Evolutionary conservation across 2,888 invertebrate species (phyloP).

Genomic region (Pomacea canaliculata): DNA sequence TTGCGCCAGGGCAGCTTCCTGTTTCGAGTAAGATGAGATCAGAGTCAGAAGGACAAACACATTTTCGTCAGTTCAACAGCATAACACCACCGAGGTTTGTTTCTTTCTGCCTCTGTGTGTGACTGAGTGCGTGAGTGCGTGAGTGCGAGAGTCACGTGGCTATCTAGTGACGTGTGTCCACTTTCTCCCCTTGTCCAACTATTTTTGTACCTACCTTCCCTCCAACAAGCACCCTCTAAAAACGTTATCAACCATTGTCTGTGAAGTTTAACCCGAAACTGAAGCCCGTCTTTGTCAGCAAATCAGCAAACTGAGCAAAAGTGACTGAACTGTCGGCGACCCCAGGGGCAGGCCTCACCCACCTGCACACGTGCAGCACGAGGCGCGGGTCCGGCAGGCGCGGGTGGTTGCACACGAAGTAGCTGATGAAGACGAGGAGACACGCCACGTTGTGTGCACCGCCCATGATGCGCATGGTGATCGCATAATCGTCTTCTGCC

Average conservation of each 20-base stretch:
- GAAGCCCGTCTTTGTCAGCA: no score
- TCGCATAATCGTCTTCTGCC: conserved; percentile 46
- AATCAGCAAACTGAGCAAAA: no score
- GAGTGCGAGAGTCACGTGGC: background rate
- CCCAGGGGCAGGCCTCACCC: conserved; percentile 15
- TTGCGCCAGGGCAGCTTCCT: conserved; percentile 35
- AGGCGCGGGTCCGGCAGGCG: conserved; percentile 56
- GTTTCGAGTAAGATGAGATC: background rate
- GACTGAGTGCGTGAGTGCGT: background rate
- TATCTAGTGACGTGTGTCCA: no score
- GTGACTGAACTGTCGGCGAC: no score
- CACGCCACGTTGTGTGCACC: conserved; percentile 64
- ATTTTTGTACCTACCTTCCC: no score
- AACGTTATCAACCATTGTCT: no score
- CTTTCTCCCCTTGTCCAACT: no score
- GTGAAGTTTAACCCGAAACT: no score
- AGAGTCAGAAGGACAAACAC: background rate
- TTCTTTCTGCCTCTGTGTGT: background rate
- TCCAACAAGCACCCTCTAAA: no score
- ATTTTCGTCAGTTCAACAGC: background rate
- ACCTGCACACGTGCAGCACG: conserved; percentile 48
- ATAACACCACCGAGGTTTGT: background rate
- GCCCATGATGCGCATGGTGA: conserved; percentile 61
- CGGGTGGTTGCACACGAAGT: conserved; percentile 69
- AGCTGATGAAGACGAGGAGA: conserved; percentile 64